These are phyloP conservation scores for Acanthaster planci DNA, from an alignment of 35 echinoderm and acorn worm species.

Conservation along the genomic window DNA sequence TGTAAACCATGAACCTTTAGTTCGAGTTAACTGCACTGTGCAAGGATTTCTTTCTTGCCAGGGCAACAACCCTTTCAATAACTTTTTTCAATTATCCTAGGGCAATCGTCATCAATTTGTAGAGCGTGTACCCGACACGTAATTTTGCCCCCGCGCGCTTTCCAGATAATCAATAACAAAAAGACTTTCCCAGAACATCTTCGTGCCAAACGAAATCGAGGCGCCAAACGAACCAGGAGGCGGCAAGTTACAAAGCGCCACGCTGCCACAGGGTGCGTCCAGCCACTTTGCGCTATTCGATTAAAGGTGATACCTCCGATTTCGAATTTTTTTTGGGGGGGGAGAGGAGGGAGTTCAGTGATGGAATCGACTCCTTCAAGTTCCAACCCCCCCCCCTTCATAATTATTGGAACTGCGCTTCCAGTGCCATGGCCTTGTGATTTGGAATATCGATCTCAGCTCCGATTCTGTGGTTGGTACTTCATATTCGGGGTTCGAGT, in stretches of 20 bases:
- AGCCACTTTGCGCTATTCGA: conserved; percentile 16
- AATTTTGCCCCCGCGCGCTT: background rate
- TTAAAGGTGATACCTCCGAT: background rate
- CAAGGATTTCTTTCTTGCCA: background rate
- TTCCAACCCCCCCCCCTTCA: too few relatives aligned
- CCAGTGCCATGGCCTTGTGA: too few relatives aligned
- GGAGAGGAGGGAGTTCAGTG: too few relatives aligned
- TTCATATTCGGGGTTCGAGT: too few relatives aligned
- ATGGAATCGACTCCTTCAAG: too few relatives aligned
- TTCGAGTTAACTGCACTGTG: background rate
- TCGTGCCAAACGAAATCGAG: background rate
- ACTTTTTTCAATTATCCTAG: background rate
- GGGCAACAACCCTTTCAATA: background rate
- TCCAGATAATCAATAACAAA: background rate
- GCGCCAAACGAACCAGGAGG: background rate
- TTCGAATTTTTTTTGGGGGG: background rate
- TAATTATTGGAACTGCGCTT: too few relatives aligned
- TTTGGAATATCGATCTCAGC: too few relatives aligned
- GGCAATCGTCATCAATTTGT: background rate
- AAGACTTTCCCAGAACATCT: background rate
- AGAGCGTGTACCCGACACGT: background rate
- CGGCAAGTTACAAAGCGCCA: background rate
- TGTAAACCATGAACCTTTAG: background rate
- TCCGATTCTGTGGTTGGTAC: too few relatives aligned
- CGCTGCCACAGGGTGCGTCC: background rate